These are phyloP conservation scores for Drosophila neotestacea DNA, from an alignment of 2,888 invertebrate genomes.

Conservation along the genomic window DNA sequence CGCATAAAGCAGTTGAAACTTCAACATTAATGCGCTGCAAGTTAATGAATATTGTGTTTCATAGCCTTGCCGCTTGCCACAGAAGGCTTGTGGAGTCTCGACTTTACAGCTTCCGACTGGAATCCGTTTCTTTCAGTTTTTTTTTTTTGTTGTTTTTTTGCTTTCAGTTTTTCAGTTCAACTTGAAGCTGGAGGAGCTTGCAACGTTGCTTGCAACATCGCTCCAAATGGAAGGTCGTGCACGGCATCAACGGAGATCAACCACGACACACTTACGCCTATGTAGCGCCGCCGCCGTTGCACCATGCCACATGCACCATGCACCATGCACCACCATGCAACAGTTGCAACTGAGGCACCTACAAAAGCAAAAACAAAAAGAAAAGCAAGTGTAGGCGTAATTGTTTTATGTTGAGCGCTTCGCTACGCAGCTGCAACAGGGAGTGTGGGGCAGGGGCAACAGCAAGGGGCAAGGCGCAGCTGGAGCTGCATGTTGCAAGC, in stretches of 20 bases:
- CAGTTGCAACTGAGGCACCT: constrained; percentile 30
- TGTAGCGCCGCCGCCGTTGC: constrained; percentile 47
- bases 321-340: constrained; percentile 6
- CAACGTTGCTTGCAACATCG: constrained; percentile 36
- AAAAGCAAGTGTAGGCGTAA: constrained; percentile 84
- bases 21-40: constrained; percentile 82
- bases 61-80: constrained; percentile 80
- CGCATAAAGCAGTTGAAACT: constrained; percentile 44
- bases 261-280: constrained; percentile 67
- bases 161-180: not conserved
- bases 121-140: constrained; percentile 66
- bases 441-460: not conserved
- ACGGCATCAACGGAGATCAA: constrained; percentile 69
- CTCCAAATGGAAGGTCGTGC: constrained; percentile 62
- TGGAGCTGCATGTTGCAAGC: constrained; percentile 19
- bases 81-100: constrained; percentile 61
- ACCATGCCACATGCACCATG: constrained; percentile 6
- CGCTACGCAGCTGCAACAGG: constrained; percentile 48
- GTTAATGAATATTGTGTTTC: constrained; percentile 84
- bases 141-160: not conserved
- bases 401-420: constrained; percentile 84
- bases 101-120: constrained; percentile 83
- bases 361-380: not conserved
- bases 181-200: not conserved
- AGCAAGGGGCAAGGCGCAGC: constrained; percentile 9